Evolutionary conservation across 2,888 invertebrate genomes (phyloP), one percentile per base, ranked within the genome.

Genomic region (Agrotis segetum): DNA sequence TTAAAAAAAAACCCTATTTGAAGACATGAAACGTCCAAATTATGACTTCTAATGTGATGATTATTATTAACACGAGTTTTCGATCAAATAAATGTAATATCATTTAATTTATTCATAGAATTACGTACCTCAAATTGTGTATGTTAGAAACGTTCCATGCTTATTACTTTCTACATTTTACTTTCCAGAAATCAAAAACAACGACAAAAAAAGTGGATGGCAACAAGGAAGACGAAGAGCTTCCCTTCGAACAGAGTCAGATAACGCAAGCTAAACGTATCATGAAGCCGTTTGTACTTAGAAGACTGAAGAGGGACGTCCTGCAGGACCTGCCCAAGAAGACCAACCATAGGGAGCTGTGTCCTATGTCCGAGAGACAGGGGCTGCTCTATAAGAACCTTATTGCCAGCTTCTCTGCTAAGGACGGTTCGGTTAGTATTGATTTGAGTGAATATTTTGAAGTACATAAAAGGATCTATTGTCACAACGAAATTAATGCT

Each of bases 221-320:
- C 24, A 40, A 24, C 21, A 92, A 91, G 0, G 97, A 97, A 14
- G 97, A 97, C 13, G 97, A 97, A 49, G 92, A 97, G 24, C 98
- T 98, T 0, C 94, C 97, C n/a, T 99, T 99, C 93, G 99, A 99
- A 90, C 97, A 97, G 89, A 98, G 98, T 70, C 98, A 99, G 92
- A 98, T 99, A 56, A 97, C 97, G 17, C 98, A 99, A 88, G 99
- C 99, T 0, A 99, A 99, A 91, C 97, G 98, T 63, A 99, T 99
- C 83, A 99, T 99, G 98, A 98, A 98, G 91, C 99, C 99, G 0
- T 99, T 99, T 92, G 97, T 99, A 4, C 96, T 99, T 58, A 96
- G 99, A 21, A 96, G 99, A 71, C 95, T 99, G 60, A 99, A 99
- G 93, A 94, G 97, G 29, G 98, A 99, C 85, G 99, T 99, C 0